phyloP scores from a whole-genome alignment of 2,888 invertebrate genomes.

The Subacronicta megacephala region DNA sequence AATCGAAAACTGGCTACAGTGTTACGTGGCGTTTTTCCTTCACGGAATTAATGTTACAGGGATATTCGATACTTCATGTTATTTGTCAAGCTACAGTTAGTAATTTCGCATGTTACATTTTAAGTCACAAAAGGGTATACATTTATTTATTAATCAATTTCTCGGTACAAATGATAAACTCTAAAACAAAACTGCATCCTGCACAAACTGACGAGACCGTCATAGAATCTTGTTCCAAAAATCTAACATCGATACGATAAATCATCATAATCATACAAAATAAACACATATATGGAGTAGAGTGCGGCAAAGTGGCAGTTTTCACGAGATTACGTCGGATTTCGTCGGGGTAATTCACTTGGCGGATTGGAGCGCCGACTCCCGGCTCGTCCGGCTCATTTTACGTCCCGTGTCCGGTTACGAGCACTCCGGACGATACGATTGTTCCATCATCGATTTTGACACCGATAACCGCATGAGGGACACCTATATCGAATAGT shows the following conservation, averaged over 20 bases:
- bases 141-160: too few species aligned
- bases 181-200: too few species aligned
- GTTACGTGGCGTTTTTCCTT: constrained; percentile 64
- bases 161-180: too few species aligned
- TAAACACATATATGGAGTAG: constrained; percentile 30
- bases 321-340: constrained; percentile 62
- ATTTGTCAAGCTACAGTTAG: constrained; percentile 1
- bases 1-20: constrained; percentile 76
- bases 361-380: constrained; percentile 59
- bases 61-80: constrained; percentile 18
- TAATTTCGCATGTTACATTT: too few species aligned
- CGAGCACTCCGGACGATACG: constrained; percentile 48
- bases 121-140: too few species aligned
- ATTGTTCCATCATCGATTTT: constrained; percentile 54
- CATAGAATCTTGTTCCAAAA: constrained; percentile 10
- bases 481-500: constrained; percentile 19
- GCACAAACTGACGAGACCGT: not conserved
- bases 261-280: constrained; percentile 41
- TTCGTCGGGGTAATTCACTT: constrained; percentile 64
- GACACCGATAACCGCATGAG: constrained; percentile 39
- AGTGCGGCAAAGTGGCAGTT: constrained; percentile 53
- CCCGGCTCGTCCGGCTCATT: constrained; percentile 53
- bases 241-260: constrained; percentile 25
- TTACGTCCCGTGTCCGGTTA: constrained; percentile 57
- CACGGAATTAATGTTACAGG: constrained; percentile 41